Percentiles rank a stretch among this genome's conserved stretches.
These are phyloP conservation scores for Neolamprologus falcicula DNA, from an alignment of 2,113 vertebrate genomes.

Conservation along the genomic window DNA sequence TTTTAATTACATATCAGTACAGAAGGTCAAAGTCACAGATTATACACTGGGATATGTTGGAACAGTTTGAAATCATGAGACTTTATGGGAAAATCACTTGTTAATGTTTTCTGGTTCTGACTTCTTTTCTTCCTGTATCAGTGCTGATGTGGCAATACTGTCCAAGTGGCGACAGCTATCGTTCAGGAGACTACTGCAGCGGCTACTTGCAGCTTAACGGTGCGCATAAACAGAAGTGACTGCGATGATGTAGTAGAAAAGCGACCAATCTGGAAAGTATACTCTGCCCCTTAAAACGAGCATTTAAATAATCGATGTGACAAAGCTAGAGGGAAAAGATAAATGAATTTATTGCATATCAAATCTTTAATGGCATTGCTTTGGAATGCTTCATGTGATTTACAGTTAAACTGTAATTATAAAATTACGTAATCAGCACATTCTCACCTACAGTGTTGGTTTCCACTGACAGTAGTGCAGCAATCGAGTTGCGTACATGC, in stretches of 20 bases:
- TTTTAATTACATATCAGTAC: background rate
- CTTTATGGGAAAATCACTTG: background rate
- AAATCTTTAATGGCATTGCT: background rate
- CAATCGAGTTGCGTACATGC: background rate
- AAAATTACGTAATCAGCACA: slow-evolving; percentile 41
- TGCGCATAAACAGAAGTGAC: background rate
- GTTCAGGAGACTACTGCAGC: background rate
- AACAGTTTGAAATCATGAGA: background rate
- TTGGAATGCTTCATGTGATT: slow-evolving; percentile 15
- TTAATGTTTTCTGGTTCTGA: background rate
- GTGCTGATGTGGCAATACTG: fast-evolving
- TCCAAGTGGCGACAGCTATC: background rate
- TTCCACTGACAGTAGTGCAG: slow-evolving; percentile 14
- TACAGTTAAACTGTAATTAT: slow-evolving; percentile 37
- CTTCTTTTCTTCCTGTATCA: background rate
- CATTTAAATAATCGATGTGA: background rate
- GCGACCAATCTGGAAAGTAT: background rate
- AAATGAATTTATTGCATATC: background rate
- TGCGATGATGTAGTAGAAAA: background rate
- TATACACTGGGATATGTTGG: background rate
- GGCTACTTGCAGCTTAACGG: fast-evolving
- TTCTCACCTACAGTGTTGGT: slow-evolving; percentile 51
- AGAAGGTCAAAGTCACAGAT: background rate
- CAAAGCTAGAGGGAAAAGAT: fast-evolving
- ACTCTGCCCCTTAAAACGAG: background rate